These are phyloP conservation scores for Nebria ingens DNA, from an alignment of 1,140 invertebrate genomes.

Conservation along the genomic window DNA sequence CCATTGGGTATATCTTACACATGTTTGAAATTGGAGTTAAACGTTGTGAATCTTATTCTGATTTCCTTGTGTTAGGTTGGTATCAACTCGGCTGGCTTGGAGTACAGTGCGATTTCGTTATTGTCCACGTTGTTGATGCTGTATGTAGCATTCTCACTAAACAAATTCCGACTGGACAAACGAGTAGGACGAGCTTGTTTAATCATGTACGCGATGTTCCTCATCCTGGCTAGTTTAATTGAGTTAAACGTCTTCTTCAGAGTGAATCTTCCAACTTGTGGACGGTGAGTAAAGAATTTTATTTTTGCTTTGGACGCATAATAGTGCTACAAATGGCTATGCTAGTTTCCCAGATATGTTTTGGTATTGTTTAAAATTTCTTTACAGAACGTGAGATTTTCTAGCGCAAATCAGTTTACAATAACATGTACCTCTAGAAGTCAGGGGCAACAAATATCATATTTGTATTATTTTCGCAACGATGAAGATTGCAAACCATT, in stretches of 20 bases:
- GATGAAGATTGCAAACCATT: background rate
- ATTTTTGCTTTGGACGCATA: background rate
- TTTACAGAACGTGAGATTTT: conserved; percentile 1
- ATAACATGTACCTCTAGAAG: background rate
- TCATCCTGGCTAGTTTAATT: conserved; percentile 68
- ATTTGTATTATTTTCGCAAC: too few relatives aligned
- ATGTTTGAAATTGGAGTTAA: background rate
- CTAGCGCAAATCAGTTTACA: background rate
- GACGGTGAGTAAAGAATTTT: conserved; percentile 21
- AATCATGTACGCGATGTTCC: conserved; percentile 65
- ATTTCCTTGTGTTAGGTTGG: conserved; percentile 27
- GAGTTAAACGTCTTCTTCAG: conserved; percentile 80
- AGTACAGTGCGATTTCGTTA: conserved; percentile 71
- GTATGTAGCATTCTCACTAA: conserved; percentile 63
- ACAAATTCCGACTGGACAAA: conserved; percentile 69
- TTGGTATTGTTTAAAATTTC: background rate
- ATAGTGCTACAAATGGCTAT: background rate
- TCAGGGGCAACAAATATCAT: too few relatives aligned
- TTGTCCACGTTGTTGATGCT: conserved; percentile 65
- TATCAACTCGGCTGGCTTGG: conserved; percentile 70
- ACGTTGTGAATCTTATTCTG: background rate
- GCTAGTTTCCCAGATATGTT: too few relatives aligned
- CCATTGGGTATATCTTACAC: conserved; percentile 54
- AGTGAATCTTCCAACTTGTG: conserved; percentile 72
- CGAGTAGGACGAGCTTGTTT: conserved; percentile 66